These are phyloP conservation scores for Spodoptera frugiperda DNA, from an alignment of 1,140 invertebrate genomes.

Conservation along the genomic window DNA sequence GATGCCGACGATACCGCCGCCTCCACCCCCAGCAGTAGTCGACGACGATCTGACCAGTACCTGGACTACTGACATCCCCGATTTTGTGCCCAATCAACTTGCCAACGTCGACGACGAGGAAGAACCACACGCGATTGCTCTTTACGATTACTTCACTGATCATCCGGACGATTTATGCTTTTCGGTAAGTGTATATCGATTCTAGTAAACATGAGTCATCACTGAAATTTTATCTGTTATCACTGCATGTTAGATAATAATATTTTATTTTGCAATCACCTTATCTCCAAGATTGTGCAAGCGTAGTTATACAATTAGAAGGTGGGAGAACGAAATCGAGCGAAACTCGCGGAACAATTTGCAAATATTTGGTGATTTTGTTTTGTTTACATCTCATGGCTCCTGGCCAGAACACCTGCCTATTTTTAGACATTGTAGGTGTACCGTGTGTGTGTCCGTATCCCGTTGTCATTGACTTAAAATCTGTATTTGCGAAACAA, in stretches of 20 bases:
- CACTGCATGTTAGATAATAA: not conserved
- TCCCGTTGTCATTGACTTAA: conserved; percentile 31
- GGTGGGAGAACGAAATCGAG: not conserved
- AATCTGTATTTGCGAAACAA: conserved; percentile 41
- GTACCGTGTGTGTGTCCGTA: conserved; percentile 33
- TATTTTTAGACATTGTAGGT: conserved; percentile 63
- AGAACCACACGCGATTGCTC: conserved; percentile 89
- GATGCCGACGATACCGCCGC: conserved; percentile 92
- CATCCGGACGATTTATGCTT: conserved; percentile 91
- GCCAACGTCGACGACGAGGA: conserved; percentile 58
- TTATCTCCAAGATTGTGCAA: not conserved
- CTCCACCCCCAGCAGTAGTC: conserved; percentile 88
- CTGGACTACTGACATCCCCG: conserved; percentile 62
- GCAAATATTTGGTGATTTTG: conserved; percentile 40
- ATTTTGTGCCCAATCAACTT: conserved; percentile 22
- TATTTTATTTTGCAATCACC: not conserved
- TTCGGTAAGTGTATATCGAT: conserved; percentile 86
- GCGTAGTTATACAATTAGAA: not conserved
- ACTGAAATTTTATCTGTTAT: not conserved
- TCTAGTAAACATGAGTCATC: not conserved
- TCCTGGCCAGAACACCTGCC: conserved; percentile 57
- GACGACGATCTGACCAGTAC: conserved; percentile 70
- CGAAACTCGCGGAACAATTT: conserved; percentile 18
- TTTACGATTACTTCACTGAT: conserved; percentile 91
- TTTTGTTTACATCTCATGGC: conserved; percentile 63